phyloP scores from a whole-genome alignment of 1,140 invertebrate genomes.

The Campoletis sonorensis region DNA sequence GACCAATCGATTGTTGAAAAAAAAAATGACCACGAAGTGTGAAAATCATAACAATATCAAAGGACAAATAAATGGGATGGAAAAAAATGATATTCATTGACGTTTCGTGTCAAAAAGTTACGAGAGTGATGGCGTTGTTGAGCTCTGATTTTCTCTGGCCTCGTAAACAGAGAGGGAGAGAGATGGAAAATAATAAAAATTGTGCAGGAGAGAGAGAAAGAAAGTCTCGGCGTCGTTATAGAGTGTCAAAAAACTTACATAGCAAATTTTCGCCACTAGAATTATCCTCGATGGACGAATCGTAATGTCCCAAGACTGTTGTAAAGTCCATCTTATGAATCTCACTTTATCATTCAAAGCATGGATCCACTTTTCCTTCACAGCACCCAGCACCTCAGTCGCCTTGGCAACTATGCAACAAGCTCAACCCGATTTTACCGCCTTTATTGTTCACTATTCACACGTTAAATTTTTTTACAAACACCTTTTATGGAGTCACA shows the following conservation, averaged over 20 bases:
- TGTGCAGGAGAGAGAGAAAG: neutral
- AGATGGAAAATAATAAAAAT: neutral
- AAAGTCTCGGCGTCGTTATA: conserved; percentile 21
- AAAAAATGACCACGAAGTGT: neutral
- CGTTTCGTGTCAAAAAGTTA: neutral
- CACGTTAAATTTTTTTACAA: neutral
- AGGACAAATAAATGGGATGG: neutral
- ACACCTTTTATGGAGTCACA: too few relatives aligned
- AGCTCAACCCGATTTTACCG: conserved; percentile 44
- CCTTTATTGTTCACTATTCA: neutral
- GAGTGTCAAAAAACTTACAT: conserved; percentile 62
- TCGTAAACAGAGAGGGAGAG: neutral
- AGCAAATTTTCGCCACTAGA: conserved; percentile 64
- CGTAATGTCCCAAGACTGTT: conserved; percentile 66
- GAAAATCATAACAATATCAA: neutral
- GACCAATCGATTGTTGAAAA: neutral
- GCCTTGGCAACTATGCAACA: conserved; percentile 66
- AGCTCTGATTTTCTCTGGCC: neutral
- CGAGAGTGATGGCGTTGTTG: conserved; percentile 53
- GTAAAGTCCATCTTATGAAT: conserved; percentile 65
- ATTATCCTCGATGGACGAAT: conserved; percentile 60
- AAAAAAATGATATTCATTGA: conserved; percentile 32
- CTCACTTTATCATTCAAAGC: neutral
- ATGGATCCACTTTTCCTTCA: conserved; percentile 47
- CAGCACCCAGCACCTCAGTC: conserved; percentile 57